Conservation (phyloP, 2,888 invertebrate genomes). For the Hirtodrosophila cameraria region DNA sequence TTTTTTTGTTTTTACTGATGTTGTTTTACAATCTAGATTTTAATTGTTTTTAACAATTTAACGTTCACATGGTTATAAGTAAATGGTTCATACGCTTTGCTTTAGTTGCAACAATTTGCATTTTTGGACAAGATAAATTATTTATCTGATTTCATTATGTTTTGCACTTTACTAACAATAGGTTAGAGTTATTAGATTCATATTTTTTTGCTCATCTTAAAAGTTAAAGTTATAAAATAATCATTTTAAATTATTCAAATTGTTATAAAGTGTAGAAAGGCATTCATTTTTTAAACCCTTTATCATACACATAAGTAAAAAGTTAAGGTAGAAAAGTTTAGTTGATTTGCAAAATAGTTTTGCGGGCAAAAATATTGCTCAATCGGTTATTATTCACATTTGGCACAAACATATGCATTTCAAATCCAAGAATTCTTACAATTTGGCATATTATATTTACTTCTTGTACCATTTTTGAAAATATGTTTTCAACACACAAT, state of each 20-base stretch:
- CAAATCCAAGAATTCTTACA: slow-evolving; percentile 1
- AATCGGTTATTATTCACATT: slow-evolving; percentile 17
- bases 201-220: slow-evolving; percentile 21
- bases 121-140: slow-evolving; percentile 64
- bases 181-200: slow-evolving; percentile 21
- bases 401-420: slow-evolving; percentile 36
- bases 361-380: slow-evolving; percentile 10
- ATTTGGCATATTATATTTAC: slow-evolving; percentile 14
- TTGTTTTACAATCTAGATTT: slow-evolving; percentile 64
- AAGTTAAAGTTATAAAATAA: slow-evolving; percentile 5
- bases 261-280: neutral
- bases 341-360: slow-evolving; percentile 13
- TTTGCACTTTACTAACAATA: slow-evolving; percentile 41
- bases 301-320: neutral
- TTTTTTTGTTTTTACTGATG: slow-evolving; percentile 53
- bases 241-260: slow-evolving; percentile 8
- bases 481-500: slow-evolving; percentile 1
- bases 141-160: slow-evolving; percentile 43
- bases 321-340: slow-evolving; percentile 1
- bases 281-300: slow-evolving; percentile 6
- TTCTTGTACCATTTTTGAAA: neutral
- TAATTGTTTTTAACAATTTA: slow-evolving; percentile 74
- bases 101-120: slow-evolving; percentile 41
- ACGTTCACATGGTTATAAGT: slow-evolving; percentile 72
- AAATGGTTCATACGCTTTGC: slow-evolving; percentile 54